phyloP scores from a whole-genome alignment of 2,888 invertebrate species.

The Cremastinae sp. region DNA sequence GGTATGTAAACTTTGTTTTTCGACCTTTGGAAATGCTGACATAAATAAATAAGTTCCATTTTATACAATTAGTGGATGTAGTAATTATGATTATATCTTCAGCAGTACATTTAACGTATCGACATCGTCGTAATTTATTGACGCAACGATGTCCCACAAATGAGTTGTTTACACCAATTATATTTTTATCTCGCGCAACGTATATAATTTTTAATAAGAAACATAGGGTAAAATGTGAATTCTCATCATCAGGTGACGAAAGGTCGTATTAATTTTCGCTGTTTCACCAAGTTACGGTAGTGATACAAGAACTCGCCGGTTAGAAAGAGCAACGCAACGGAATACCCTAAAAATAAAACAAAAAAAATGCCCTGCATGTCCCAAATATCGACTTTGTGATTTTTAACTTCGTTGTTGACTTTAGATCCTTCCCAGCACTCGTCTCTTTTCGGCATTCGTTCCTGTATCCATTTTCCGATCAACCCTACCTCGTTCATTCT shows the following conservation, averaged over 20 bases:
- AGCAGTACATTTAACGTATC: too few species aligned
- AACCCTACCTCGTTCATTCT: slow-evolving; percentile 92
- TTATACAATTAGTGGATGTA: too few species aligned
- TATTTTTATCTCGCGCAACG: too few species aligned
- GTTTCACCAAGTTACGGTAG: slow-evolving; percentile 77
- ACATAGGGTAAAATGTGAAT: not conserved
- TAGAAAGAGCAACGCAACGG: slow-evolving; percentile 80
- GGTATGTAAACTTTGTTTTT: too few species aligned
- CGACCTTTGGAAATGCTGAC: too few species aligned
- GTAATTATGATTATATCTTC: too few species aligned
- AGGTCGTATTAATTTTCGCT: slow-evolving; percentile 82
- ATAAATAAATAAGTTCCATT: too few species aligned
- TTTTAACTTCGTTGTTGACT: slow-evolving; percentile 86
- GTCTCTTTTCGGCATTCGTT: slow-evolving; percentile 89
- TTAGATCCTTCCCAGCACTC: slow-evolving; percentile 87
- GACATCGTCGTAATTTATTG: too few species aligned
- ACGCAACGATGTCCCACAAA: too few species aligned
- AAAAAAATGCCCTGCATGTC: slow-evolving; percentile 97
- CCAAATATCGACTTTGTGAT: slow-evolving; percentile 92
- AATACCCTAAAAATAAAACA: slow-evolving; percentile 87
- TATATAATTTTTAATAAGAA: not conserved
- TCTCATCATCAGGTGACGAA: slow-evolving; percentile 74
- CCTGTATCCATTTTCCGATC: slow-evolving; percentile 90
- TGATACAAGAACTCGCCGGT: slow-evolving; percentile 81
- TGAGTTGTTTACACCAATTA: too few species aligned